Base-by-base conservation (phyloP, 2,797 vertebrate genomes). In the Sparus aurata region DNA sequence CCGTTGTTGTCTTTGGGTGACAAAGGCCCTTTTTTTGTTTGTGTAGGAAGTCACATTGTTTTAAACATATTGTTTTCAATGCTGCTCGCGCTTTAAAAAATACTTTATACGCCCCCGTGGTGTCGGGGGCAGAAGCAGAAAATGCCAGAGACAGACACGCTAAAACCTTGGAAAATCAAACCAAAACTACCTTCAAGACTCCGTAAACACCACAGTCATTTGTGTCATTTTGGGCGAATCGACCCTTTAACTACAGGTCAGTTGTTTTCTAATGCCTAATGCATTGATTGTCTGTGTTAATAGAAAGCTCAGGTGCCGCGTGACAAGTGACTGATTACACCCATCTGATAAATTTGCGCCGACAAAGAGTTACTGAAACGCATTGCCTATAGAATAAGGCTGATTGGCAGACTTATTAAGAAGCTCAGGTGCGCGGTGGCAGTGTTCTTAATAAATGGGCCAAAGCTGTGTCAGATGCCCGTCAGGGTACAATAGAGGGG, bases 391-490 rank as follows among this genome's bases (percentile, higher is more conserved):
- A 77, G 84, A 47, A 75, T 54, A 73, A 81, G 80, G 34, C 86
- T 91, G 93, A 94, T 90, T 94, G 92, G 93, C 92, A 91, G 91
- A 87, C 72, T 89, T 90, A 92, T 92, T 92, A 92, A 77, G 62
- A 74, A 91, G 91, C 93, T 91, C 92, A 92, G 92, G 92, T 93
- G 92, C 78, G 3, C 61, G 62, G 63, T 46, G 65, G 46, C 34
- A 0, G 73, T 30, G 69, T 22, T 72, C 68, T 79, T 93, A 92
- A 94, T 93, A 84, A 93, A 87, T 30, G 85, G 80, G 70, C 71
- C 59, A 16, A 23, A 72, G 75, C 12, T 5, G 82, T 93, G 92
- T 92, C 92, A 92, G 84, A 87, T 93, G 92, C 91, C 93, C 90
- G 89, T 94, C 93, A 93, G 83, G 83, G 81, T 75, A 91, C 90